A percentile compares a stretch with the other conserved stretches of the same genome.
Conservation (phyloP, 37 sponge, comb jelly and placozoan species). For the Axinella damicornis region DNA sequence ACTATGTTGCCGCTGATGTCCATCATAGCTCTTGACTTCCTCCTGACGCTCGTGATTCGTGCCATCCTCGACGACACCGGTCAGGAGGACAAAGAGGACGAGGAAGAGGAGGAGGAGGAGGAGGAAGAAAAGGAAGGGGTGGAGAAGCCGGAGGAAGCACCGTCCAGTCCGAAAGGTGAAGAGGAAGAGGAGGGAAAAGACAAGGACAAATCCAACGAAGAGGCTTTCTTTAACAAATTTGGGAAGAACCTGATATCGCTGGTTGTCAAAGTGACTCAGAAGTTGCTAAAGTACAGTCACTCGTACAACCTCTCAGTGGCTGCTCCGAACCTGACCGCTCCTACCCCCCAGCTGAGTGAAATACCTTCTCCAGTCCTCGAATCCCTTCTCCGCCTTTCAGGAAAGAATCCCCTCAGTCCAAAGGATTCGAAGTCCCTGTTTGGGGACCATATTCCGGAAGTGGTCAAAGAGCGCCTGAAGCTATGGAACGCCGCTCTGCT, state of each 20-base stretch:
- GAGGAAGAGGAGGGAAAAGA: conserved; percentile 11
- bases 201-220: conserved; percentile 4
- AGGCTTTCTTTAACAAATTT: not conserved
- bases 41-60: conserved; percentile 47
- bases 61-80: conserved; percentile 15
- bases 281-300: conserved; percentile 32
- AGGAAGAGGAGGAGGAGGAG: conserved; percentile 2
- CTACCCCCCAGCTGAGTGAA: not conserved
- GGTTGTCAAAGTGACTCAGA: conserved; percentile 26
- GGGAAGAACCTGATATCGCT: conserved; percentile 32
- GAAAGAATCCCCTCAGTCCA: conserved; percentile 12
- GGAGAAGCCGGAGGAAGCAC: too few relatives aligned
- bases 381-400: conserved; percentile 31
- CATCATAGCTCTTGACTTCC: conserved; percentile 45
- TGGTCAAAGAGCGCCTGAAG: conserved; percentile 40
- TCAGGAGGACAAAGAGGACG: not conserved
- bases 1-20: conserved; percentile 47
- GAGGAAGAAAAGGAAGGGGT: not conserved
- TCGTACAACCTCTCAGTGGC: conserved; percentile 5
- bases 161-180: not conserved
- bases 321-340: not conserved
- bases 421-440: conserved; percentile 44
- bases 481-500: conserved; percentile 36
- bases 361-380: conserved; percentile 6
- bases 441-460: conserved; percentile 33